These are phyloP conservation scores for Callithrix jacchus DNA, from an alignment of 2,113 vertebrate species.

Conservation along the genomic window DNA sequence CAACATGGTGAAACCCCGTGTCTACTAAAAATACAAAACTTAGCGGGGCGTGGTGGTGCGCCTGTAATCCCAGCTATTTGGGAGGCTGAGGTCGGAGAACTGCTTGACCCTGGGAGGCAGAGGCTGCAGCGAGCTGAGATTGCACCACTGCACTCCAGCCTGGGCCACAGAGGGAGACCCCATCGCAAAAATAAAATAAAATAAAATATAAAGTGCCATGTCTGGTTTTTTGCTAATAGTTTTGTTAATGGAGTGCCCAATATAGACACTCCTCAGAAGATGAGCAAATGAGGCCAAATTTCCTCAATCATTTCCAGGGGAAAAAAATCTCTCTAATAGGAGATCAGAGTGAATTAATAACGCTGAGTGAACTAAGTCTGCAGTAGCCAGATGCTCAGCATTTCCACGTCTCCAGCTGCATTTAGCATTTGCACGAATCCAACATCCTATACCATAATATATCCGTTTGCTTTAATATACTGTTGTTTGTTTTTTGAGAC, in stretches of 20 bases:
- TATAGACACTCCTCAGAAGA: not conserved
- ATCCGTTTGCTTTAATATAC: not conserved
- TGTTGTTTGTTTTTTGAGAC: no score
- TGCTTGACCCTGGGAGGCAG: not conserved
- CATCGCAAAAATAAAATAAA: not conserved
- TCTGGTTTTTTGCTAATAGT: not conserved
- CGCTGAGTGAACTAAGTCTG: not conserved
- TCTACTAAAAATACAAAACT: not conserved
- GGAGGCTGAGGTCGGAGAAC: not conserved
- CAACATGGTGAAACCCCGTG: not conserved
- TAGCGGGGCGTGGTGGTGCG: not conserved
- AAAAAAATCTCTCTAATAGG: not conserved
- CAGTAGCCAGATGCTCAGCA: not conserved
- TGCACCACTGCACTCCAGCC: not conserved
- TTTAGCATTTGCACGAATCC: not conserved
- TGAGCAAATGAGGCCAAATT: not conserved
- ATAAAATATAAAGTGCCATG: not conserved
- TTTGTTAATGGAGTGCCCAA: not conserved
- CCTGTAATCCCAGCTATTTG: not conserved
- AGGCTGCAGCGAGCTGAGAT: not conserved
- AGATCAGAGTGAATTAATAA: not conserved
- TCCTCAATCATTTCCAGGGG: not conserved
- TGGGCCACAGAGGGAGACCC: not conserved
- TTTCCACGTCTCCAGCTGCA: not conserved
- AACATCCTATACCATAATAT: not conserved